These are phyloP conservation scores for Hybognathus amarus DNA, from an alignment of 2,797 vertebrate species.

Conservation along the genomic window DNA sequence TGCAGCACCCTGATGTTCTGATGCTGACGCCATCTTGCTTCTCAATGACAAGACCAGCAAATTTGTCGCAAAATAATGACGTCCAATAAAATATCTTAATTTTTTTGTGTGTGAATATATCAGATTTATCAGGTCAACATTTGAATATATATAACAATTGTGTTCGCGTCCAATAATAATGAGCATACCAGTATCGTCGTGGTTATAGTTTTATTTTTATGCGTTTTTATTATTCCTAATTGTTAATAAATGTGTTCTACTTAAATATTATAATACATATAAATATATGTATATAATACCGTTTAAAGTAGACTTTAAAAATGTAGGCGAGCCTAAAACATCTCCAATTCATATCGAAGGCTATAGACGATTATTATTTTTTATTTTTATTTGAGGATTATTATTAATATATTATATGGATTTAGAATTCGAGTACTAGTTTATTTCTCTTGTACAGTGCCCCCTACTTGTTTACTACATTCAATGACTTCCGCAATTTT, in stretches of 20 bases:
- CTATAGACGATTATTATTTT: background rate
- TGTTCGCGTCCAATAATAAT: background rate
- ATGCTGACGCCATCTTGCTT: slow-evolving; percentile 76
- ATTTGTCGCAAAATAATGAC: slow-evolving; percentile 48
- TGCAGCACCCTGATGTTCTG: slow-evolving; percentile 62
- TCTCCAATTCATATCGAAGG: background rate
- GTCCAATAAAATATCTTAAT: slow-evolving; percentile 1
- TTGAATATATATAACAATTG: background rate
- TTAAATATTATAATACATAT: background rate
- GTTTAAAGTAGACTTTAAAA: background rate
- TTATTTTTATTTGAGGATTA: background rate
- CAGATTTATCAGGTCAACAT: background rate
- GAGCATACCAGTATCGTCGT: background rate
- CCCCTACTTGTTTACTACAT: background rate
- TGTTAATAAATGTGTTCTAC: background rate
- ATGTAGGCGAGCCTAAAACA: background rate
- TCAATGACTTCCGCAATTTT: slow-evolving; percentile 24
- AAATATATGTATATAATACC: background rate
- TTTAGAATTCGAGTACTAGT: background rate
- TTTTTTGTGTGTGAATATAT: background rate
- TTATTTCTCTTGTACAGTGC: background rate
- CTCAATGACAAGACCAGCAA: slow-evolving; percentile 33
- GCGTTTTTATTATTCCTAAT: background rate
- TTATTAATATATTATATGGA: background rate
- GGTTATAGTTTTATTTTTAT: background rate